A percentile compares a stretch with the other conserved stretches of the same genome.
phyloP scores from a whole-genome alignment of 2,888 invertebrate genomes.

The Scaptomyza caliginosa region DNA sequence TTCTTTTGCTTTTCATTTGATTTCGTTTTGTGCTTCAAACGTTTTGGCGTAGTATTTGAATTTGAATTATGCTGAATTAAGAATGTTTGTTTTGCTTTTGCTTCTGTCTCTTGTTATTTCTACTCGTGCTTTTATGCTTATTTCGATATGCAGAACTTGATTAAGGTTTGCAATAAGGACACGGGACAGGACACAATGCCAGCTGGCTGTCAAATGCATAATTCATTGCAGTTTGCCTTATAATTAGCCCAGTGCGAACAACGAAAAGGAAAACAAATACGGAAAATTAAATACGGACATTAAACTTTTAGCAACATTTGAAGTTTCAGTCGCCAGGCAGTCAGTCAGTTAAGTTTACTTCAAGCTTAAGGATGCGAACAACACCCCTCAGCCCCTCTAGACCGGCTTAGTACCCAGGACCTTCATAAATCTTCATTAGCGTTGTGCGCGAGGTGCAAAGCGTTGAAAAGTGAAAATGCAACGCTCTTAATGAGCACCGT shows the following conservation, averaged over 20 bases:
- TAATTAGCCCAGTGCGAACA: slow-evolving; percentile 52
- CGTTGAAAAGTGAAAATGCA: slow-evolving; percentile 79
- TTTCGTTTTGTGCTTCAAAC: slow-evolving; percentile 31
- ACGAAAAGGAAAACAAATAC: slow-evolving; percentile 5
- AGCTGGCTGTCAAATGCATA: slow-evolving; percentile 69
- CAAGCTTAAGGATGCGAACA: slow-evolving; percentile 41
- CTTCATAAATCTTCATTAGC: slow-evolving; percentile 78
- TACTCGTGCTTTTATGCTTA: slow-evolving; percentile 24
- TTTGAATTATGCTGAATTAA: slow-evolving; percentile 77
- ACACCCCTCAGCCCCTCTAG: background rate
- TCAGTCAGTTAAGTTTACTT: slow-evolving; percentile 55
- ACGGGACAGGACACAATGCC: slow-evolving; percentile 64
- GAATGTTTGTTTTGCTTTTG: slow-evolving; percentile 68
- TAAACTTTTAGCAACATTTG: slow-evolving; percentile 67
- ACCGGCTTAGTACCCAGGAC: slow-evolving; percentile 26
- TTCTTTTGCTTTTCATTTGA: background rate
- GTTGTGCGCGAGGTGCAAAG: slow-evolving; percentile 62
- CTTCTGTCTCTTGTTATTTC: slow-evolving; percentile 43
- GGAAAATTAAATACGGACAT: slow-evolving; percentile 68
- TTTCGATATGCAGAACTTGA: slow-evolving; percentile 77
- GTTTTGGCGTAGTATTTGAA: slow-evolving; percentile 68
- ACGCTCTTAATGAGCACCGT: slow-evolving; percentile 76
- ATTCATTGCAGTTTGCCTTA: slow-evolving; percentile 73
- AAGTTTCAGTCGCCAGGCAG: slow-evolving; percentile 25
- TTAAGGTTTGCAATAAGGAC: slow-evolving; percentile 65